These are phyloP conservation scores for Drosophila monieri DNA, from an alignment of 2,888 invertebrate species.

Conservation along the genomic window DNA sequence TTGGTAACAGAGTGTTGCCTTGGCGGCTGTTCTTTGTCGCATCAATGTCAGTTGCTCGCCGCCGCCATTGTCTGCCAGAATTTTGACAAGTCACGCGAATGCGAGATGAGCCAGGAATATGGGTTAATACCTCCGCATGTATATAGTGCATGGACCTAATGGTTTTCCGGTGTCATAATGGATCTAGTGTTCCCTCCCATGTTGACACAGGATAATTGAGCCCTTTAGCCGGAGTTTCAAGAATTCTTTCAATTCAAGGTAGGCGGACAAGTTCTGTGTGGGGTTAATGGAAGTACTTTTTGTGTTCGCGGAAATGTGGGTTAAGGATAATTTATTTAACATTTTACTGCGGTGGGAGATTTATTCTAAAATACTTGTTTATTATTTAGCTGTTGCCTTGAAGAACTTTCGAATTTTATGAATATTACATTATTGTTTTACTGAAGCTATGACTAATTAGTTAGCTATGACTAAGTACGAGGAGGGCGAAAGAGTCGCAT, in stretches of 20 bases:
- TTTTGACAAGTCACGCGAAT: slow-evolving; percentile 50
- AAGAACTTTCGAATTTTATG: background rate
- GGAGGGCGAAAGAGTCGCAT: slow-evolving; percentile 51
- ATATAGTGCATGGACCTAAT: slow-evolving; percentile 5
- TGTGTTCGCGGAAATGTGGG: background rate
- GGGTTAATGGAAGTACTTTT: background rate
- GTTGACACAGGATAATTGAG: slow-evolving; percentile 35
- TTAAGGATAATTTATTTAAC: background rate
- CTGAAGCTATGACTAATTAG: background rate
- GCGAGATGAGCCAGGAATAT: slow-evolving; percentile 32
- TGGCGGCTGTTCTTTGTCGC: slow-evolving; percentile 12
- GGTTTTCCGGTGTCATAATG: slow-evolving; percentile 17
- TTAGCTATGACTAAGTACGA: background rate
- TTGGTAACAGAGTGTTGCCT: slow-evolving; percentile 14
- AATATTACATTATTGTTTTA: background rate
- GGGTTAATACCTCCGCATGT: slow-evolving; percentile 32
- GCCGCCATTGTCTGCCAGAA: slow-evolving; percentile 43
- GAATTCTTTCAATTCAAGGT: slow-evolving; percentile 3
- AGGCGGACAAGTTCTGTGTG: background rate
- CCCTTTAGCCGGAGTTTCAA: slow-evolving; percentile 16
- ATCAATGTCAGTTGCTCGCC: slow-evolving; percentile 36
- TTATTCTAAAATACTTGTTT: background rate
- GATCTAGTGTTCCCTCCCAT: slow-evolving; percentile 9
- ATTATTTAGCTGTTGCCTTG: background rate
- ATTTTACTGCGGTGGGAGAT: background rate